Conservation (phyloP, 2,113 vertebrate species). For the Protomyctophum bolini region DNA sequence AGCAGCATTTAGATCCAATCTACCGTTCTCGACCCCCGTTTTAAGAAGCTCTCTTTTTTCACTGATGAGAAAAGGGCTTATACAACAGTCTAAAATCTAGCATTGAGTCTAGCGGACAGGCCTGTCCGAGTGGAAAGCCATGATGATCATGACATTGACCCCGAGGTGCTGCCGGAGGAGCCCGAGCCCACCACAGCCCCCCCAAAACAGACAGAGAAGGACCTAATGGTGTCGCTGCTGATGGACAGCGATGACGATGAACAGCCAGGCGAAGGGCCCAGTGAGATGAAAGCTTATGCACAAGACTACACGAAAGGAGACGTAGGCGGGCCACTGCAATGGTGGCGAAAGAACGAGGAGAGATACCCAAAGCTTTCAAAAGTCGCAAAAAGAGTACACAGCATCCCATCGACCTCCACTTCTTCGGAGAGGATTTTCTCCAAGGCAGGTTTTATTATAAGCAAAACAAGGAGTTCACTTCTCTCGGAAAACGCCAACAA, state of each 20-base stretch:
- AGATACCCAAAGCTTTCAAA: neutral
- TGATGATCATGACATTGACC: no score
- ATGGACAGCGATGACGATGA: neutral
- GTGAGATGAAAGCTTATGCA: neutral
- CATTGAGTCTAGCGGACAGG: no score
- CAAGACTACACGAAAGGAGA: neutral
- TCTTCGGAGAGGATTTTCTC: neutral
- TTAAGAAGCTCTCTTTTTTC: no score
- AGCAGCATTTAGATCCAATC: no score
- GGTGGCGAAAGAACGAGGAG: neutral
- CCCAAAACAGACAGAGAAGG: neutral
- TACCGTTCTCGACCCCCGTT: no score
- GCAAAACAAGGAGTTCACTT: no score
- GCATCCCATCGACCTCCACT: slow-evolving; percentile 1
- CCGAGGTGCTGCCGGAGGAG: no score
- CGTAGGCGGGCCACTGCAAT: neutral
- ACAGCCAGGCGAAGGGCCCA: neutral
- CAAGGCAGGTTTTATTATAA: no score
- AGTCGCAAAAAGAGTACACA: neutral
- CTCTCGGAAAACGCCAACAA: neutral
- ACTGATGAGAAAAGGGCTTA: no score
- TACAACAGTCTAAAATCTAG: no score
- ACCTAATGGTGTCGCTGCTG: neutral
- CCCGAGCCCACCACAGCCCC: no score
- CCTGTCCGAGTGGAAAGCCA: no score